A percentile compares a stretch with the other conserved stretches of the same genome.
phyloP scores from a whole-genome alignment of 2,113 vertebrate species.

The Myodes glareolus region DNA sequence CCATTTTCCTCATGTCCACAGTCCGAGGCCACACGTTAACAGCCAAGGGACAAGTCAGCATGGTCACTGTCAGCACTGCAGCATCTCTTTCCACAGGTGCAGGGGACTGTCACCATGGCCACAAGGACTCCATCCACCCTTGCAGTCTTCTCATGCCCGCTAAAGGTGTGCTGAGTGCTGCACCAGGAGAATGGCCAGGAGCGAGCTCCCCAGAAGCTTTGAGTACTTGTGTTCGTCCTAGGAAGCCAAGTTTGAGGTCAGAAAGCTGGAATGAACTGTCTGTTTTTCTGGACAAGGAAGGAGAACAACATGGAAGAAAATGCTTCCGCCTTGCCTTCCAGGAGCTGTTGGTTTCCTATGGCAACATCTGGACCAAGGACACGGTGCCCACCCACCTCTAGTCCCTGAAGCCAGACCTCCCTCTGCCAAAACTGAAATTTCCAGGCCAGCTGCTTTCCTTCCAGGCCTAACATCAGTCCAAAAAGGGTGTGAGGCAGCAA shows the following conservation, averaged over 20 bases:
- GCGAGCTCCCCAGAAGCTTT: not conserved
- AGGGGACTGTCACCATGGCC: not conserved
- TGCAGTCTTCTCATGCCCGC: not conserved
- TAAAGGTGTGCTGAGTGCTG: not conserved
- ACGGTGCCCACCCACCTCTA: not conserved
- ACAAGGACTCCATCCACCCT: not conserved
- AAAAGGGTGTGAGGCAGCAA: not conserved
- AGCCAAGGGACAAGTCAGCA: conserved; percentile 28
- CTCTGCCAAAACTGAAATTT: not conserved
- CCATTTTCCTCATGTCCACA: not conserved
- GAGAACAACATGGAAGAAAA: not conserved
- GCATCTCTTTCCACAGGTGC: not conserved
- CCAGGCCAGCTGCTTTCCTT: not conserved
- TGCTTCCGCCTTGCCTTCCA: conserved; percentile 1
- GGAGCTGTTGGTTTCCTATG: conserved; percentile 25
- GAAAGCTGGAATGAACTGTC: conserved; percentile 22
- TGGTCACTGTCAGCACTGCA: not conserved
- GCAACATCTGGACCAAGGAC: not conserved
- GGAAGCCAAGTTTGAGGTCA: conserved; percentile 35
- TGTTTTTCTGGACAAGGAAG: not conserved
- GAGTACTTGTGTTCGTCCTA: not conserved
- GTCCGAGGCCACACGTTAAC: conserved; percentile 13
- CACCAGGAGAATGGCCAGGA: not conserved
- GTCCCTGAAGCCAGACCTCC: not conserved
- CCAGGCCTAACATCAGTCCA: not conserved